Evolutionary conservation across 2,797 vertebrate species (phyloP).

Genomic region (Sphenodon punctatus): DNA sequence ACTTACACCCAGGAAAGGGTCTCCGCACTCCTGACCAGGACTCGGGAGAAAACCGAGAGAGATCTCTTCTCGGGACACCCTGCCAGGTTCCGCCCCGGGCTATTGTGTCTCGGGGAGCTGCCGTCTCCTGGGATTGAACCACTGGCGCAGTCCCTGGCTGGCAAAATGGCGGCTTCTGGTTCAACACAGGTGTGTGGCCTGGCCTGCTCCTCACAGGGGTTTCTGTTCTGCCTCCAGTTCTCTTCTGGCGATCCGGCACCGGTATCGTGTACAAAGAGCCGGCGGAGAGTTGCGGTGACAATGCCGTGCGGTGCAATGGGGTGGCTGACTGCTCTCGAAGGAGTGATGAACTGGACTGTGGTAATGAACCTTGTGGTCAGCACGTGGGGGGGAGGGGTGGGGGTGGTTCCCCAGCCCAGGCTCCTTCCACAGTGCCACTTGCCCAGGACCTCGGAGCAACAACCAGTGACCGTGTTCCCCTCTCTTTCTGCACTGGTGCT

Average conservation of each 20-base stretch:
- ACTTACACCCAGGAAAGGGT: background rate
- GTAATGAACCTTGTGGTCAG: slow-evolving; percentile 63
- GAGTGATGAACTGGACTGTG: slow-evolving; percentile 86
- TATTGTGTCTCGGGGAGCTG: too few species aligned
- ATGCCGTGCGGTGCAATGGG: slow-evolving; percentile 78
- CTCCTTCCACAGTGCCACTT: too few species aligned
- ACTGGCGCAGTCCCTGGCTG: too few species aligned
- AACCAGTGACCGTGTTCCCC: too few species aligned
- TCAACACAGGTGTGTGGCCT: too few species aligned
- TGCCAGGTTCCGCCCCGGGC: background rate
- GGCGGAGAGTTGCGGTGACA: slow-evolving; percentile 76
- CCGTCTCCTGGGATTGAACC: too few species aligned
- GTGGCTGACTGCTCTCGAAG: slow-evolving; percentile 78
- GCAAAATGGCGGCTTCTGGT: too few species aligned
- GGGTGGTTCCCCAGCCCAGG: background rate
- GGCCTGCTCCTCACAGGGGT: background rate
- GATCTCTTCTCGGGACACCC: background rate
- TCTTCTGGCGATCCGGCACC: slow-evolving; percentile 72
- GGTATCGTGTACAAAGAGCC: slow-evolving; percentile 76
- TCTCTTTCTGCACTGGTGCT: too few species aligned
- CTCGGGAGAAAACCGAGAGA: background rate
- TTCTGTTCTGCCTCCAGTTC: slow-evolving; percentile 53
- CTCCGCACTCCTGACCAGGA: background rate
- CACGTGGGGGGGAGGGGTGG: too few species aligned
- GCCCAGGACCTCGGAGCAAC: too few species aligned